phyloP scores from a whole-genome alignment of 2,113 vertebrate species.

The Caloenas nicobarica region DNA sequence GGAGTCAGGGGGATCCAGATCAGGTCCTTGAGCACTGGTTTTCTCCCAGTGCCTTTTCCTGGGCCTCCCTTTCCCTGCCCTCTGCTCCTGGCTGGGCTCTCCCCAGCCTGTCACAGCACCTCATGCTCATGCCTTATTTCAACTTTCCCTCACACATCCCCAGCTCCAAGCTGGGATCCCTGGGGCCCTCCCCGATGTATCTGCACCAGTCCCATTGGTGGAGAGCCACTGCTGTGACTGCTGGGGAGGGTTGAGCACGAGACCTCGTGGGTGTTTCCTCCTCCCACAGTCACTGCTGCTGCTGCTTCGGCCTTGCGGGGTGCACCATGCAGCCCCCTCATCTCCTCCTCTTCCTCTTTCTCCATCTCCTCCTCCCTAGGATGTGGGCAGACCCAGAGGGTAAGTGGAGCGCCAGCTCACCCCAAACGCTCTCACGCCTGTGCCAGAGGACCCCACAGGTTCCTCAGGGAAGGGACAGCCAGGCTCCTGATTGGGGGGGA shows the following conservation, averaged over 20 bases:
- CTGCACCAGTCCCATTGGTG: neutral
- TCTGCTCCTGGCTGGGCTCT: neutral
- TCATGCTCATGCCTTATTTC: neutral
- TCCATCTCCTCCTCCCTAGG: neutral
- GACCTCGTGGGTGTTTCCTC: neutral
- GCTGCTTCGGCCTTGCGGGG: fast-evolving
- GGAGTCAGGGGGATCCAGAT: neutral
- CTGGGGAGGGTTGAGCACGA: neutral
- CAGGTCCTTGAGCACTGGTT: fast-evolving
- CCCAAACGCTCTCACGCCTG: fast-evolving
- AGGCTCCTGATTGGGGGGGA: fast-evolving
- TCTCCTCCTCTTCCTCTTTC: neutral
- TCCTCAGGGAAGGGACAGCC: neutral
- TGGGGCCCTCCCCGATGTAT: neutral
- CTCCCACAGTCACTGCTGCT: neutral
- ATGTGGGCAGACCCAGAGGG: neutral
- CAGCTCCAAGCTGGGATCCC: neutral
- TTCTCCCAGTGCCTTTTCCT: neutral
- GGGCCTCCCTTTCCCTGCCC: neutral
- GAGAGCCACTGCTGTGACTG: neutral
- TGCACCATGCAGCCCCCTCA: neutral
- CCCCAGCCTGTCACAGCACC: fast-evolving
- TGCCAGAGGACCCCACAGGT: neutral
- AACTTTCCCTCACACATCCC: fast-evolving
- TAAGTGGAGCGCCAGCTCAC: constrained; percentile 18